A percentile compares a stretch with the other conserved stretches of the same genome.
phyloP scores from a whole-genome alignment of 2,113 vertebrate genomes.

The Mus pahari region DNA sequence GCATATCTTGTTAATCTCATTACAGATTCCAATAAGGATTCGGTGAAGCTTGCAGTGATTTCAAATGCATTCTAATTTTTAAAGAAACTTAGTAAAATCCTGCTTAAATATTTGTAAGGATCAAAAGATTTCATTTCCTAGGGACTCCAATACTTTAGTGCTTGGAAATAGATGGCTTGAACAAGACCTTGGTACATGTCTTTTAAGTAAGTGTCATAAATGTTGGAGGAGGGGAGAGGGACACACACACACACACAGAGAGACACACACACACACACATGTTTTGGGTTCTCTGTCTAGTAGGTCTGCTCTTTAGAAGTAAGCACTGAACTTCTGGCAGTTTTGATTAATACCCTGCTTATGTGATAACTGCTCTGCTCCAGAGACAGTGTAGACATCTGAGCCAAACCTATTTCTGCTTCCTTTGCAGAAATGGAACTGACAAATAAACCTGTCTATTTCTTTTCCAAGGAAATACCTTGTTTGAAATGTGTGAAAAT shows the following conservation, averaged over 20 bases:
- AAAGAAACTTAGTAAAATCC: conserved; percentile 85
- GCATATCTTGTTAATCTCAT: conserved; percentile 83
- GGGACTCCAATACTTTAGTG: conserved; percentile 46
- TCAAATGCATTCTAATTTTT: conserved; percentile 86
- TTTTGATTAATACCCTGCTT: conserved; percentile 85
- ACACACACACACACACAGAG: background rate
- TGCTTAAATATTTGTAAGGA: conserved; percentile 73
- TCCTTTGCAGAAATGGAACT: conserved; percentile 86
- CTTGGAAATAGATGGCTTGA: conserved; percentile 66
- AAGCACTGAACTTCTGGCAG: conserved; percentile 81
- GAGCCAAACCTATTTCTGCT: conserved; percentile 87
- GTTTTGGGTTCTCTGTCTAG: conserved; percentile 73
- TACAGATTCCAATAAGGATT: conserved; percentile 79
- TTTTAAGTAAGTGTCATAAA: conserved; percentile 74
- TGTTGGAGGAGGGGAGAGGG: conserved; percentile 77
- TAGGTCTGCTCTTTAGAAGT: conserved; percentile 84
- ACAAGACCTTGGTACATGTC: conserved; percentile 55
- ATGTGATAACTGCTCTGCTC: conserved; percentile 84
- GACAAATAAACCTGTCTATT: conserved; percentile 89
- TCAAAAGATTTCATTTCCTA: conserved; percentile 80
- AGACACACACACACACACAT: background rate
- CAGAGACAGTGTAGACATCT: conserved; percentile 83
- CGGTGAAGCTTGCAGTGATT: conserved; percentile 83
- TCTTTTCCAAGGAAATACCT: conserved; percentile 87
- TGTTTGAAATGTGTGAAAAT: conserved; percentile 88